Evolutionary conservation across 2,797 vertebrate species (phyloP).

Genomic region (Monodelphis domestica): DNA sequence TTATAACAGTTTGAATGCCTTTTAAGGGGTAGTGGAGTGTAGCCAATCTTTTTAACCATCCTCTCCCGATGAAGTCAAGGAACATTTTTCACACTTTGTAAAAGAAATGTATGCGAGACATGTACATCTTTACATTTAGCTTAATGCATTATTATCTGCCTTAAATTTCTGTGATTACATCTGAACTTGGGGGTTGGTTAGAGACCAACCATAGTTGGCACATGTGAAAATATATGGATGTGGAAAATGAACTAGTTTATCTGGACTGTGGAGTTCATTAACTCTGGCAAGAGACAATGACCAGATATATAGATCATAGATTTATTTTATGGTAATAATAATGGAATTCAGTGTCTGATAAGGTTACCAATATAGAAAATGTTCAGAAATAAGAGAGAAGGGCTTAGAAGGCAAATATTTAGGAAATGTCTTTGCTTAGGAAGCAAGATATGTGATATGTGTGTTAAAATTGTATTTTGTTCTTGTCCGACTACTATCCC

Average conservation of each 20-base stretch:
- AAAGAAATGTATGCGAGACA: not conserved
- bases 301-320: not conserved
- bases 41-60: not conserved
- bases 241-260: not conserved
- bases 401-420: not conserved
- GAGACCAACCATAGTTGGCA: not conserved
- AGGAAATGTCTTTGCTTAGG: not conserved
- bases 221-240: not conserved
- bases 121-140: not conserved
- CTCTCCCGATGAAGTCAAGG: not conserved
- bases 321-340: not conserved
- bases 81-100: not conserved
- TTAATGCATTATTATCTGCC: not conserved
- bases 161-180: not conserved
- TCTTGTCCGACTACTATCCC: not conserved
- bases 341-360: not conserved
- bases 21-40: not conserved
- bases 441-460: not conserved
- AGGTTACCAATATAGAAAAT: not conserved
- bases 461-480: not conserved
- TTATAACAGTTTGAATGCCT: not conserved
- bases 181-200: not conserved
- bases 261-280: not conserved
- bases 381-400: not conserved
- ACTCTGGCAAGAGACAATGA: not conserved